Percentiles rank a stretch among this genome's conserved stretches.
phyloP scores from a whole-genome alignment of 2,888 invertebrate genomes.

The Rhyacophila evoluta region DNA sequence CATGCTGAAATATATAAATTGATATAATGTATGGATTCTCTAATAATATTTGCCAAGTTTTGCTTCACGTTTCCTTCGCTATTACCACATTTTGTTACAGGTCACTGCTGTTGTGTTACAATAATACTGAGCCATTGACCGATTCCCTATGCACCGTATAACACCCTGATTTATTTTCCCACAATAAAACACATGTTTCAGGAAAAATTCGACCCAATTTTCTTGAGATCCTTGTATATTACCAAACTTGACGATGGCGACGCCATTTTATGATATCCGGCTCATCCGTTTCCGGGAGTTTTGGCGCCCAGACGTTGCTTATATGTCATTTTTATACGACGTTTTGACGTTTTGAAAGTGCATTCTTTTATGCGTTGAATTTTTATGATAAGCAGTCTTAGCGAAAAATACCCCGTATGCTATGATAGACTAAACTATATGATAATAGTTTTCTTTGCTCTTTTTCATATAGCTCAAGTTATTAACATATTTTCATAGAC shows the following conservation, averaged over 20 bases:
- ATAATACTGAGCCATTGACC: background rate
- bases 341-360: constrained; percentile 13
- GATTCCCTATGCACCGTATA: background rate
- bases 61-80: too few species aligned
- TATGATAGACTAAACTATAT: background rate
- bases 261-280: constrained; percentile 36
- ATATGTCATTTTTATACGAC: constrained; percentile 13
- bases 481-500: too few species aligned
- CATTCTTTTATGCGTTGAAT: background rate
- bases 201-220: constrained; percentile 51
- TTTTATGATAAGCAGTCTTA: background rate
- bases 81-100: too few species aligned
- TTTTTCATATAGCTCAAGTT: too few species aligned
- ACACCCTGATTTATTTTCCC: background rate
- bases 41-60: too few species aligned
- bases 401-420: background rate
- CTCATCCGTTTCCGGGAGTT: constrained; percentile 8
- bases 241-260: constrained; percentile 33
- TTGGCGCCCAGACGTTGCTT: background rate
- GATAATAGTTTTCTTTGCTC: background rate
- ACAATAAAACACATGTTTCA: constrained; percentile 43
- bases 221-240: constrained; percentile 42
- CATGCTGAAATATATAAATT: too few species aligned
- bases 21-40: too few species aligned
- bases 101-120: too few species aligned